Base-by-base conservation (phyloP, 2,888 invertebrate species). In the Rhingia rostrata region DNA sequence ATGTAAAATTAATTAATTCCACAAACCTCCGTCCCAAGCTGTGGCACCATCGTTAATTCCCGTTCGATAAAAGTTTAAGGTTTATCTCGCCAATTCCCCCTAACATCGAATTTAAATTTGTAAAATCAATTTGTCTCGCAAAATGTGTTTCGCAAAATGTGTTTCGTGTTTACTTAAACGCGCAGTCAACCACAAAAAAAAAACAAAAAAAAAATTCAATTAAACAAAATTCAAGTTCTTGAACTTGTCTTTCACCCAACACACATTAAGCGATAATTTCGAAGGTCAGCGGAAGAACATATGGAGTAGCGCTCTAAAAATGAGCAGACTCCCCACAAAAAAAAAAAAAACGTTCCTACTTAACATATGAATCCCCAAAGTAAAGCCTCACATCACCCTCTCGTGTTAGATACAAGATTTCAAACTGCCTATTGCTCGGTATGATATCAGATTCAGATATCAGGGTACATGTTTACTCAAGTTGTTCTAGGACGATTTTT, bases 221-320 rank as follows among this genome's bases (percentile, higher is more conserved):
- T 47, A 66, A 53, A 66, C 10, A 58, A 45, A 66, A 61, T 66
- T 61, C 74, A 61, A 74, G 60, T 67, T 74, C 74, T 61, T 80
- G 79, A 80, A 80, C 79, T 80, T 73, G 79, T 73, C 60, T 66
- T 51, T 39, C 73, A 41, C 45, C 60, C 53, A 60, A 47, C 32
- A 39, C 43, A 39, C 43, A 54, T 61, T 67, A 54, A 66, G 66
- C 66, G 74, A 80, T 80, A 60, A 60, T 74, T 66, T 58, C 45
- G 66, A 80, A 80, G 79, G 79, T 74, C 79, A 66, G 49, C 33
- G 35, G 58, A 72, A 47, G 9, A 47, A 47, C 47, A 47, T 7
- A 47, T 47, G 47, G 47, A 47, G 45, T 14, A 60, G 49, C 45
- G 47, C 22, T 14, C 39, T n/a, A 22, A 32, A 67, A 33, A 7